Conservation (phyloP, 64 coral and sea anemone genomes). For the Pocillopora damicornis region DNA sequence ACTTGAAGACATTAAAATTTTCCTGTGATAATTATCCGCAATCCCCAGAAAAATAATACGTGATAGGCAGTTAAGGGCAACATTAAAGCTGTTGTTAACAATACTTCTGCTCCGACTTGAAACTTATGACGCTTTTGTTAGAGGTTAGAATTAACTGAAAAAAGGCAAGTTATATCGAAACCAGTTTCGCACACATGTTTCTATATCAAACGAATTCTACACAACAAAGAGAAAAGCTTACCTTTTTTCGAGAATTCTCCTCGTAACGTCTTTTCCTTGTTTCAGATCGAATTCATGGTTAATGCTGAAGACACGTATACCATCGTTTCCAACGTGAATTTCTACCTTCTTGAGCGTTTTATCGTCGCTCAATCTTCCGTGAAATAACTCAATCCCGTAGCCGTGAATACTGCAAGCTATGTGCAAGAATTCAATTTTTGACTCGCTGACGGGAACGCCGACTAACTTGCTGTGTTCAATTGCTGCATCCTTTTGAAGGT, state of each 20-base stretch:
- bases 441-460: slow-evolving; percentile 41
- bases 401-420: slow-evolving; percentile 80
- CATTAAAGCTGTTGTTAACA: background rate
- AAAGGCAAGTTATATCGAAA: background rate
- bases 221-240: slow-evolving; percentile 18
- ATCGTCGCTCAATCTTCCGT: slow-evolving; percentile 71
- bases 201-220: background rate
- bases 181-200: background rate
- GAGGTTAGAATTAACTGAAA: background rate
- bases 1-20: slow-evolving; percentile 1
- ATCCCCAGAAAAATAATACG: background rate
- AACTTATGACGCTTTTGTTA: background rate
- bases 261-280: slow-evolving; percentile 78
- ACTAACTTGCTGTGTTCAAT: slow-evolving; percentile 80
- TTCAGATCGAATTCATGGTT: slow-evolving; percentile 82
- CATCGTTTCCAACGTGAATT: slow-evolving; percentile 83
- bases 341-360: slow-evolving; percentile 81
- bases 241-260: slow-evolving; percentile 93
- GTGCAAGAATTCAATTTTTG: slow-evolving; percentile 89
- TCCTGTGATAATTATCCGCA: background rate
- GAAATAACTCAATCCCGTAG: slow-evolving; percentile 92
- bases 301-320: slow-evolving; percentile 80
- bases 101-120: background rate
- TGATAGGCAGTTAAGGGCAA: background rate
- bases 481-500: slow-evolving; percentile 84